Evolutionary conservation across 2,797 vertebrate species (phyloP), one percentile per base, ranked within the genome.

Genomic region (Periophthalmus magnuspinnatus): DNA sequence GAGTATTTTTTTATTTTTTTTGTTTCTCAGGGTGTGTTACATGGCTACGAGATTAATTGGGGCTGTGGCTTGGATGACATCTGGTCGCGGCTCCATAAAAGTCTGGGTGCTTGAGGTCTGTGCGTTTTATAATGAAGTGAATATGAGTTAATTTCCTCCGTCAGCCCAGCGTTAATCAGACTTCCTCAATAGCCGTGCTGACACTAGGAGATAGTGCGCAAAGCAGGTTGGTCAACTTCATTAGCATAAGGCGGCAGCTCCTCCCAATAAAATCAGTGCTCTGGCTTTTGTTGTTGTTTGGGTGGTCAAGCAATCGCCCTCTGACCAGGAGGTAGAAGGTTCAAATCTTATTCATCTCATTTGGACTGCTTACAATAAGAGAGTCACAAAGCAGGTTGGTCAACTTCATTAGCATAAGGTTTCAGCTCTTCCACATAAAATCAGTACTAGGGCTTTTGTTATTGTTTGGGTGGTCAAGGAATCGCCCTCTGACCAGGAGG

Each of bases 121-220:
- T 81, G 52, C 86, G 87, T 89, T 90, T 93, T 93, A 95, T 95
- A 95, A 96, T 96, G 94, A 95, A 95, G 95, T 95, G 94, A 91
- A 93, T 93, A 93, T 91, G 93, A 96, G 95, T 95, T 95, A 92
- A 95, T 96, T 95, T 95, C 93, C 94, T 92, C 93, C 93, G 92
- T 93, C 93, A 92, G 95, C 92, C 93, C 84, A 86, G 90, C 86
- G 88, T 93, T 95, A 89, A 92, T 92, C 87, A 91, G 86, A 84
- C 76, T 79, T 83, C 76, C 80, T 84, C 84, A 89, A 83, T 86
- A 81, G 78, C 73, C 61, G 68, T 84, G 84, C 88, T 69, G 48
- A 77, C 69, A 74, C 78, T 63, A 45, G 34, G 69, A 66, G 32
- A 63, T 59, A 67, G 72, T 72, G 80, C 70, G 57, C 50, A 76